A percentile compares a stretch with the other conserved stretches of the same genome.
Evolutionary conservation across 1,140 invertebrate species (phyloP).

Genomic region (Bombus balteatus): DNA sequence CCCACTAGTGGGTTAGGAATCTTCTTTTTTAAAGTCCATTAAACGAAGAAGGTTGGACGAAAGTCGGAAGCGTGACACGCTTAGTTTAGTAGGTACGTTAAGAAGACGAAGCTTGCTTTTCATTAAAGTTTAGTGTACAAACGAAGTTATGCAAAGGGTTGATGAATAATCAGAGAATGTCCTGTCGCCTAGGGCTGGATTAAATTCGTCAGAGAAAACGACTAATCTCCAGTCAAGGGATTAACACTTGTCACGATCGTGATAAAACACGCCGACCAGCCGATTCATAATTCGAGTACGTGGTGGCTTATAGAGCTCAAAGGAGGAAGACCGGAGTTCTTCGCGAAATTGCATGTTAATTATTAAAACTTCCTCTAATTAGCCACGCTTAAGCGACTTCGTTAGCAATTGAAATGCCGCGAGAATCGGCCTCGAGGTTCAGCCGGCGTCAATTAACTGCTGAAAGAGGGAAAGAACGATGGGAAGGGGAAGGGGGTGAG

Average conservation of each 20-base stretch:
- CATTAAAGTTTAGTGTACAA: neutral
- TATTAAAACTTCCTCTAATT: conserved; percentile 56
- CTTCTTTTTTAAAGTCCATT: neutral
- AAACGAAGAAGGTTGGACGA: neutral
- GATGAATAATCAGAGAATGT: neutral
- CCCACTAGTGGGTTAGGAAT: neutral
- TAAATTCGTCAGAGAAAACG: neutral
- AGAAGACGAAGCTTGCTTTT: neutral
- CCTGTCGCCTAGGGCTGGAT: neutral
- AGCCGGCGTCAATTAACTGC: conserved; percentile 36
- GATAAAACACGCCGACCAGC: neutral
- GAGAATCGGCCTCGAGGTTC: conserved; percentile 25
- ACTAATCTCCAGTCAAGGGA: conserved; percentile 8
- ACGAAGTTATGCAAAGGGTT: neutral
- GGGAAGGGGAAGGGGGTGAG: neutral
- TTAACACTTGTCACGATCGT: neutral
- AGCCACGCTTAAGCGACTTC: conserved; percentile 45
- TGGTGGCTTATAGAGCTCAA: neutral
- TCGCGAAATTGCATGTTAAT: conserved; percentile 31
- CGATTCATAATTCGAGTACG: conserved; percentile 27
- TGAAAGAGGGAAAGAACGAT: neutral
- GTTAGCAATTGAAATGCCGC: conserved; percentile 55
- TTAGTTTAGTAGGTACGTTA: neutral
- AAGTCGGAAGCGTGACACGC: neutral
- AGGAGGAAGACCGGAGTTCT: neutral